Conservation (phyloP, 2,113 vertebrate genomes). For the Heterochromis multidens region DNA sequence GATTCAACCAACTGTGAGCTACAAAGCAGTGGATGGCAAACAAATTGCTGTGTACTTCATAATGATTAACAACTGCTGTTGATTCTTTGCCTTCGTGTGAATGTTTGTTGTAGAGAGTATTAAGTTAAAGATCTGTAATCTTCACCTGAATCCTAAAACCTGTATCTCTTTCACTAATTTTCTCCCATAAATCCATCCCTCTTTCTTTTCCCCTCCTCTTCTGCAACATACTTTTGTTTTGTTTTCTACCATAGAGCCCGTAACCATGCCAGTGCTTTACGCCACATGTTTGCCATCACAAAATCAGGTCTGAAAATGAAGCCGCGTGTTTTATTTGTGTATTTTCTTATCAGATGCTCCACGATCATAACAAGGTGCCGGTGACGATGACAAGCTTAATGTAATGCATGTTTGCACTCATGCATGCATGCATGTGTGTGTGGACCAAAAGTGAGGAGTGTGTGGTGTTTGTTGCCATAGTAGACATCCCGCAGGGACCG, state of each 20-base stretch:
- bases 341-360: not conserved
- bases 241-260: not conserved
- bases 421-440: not conserved
- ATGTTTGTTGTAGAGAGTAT: not conserved
- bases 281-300: not conserved
- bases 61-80: not conserved
- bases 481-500: conserved; percentile 49
- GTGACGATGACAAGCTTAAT: not conserved
- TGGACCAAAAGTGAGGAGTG: not conserved
- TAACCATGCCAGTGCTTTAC: not conserved
- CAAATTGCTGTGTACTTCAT: not conserved
- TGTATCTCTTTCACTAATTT: not conserved
- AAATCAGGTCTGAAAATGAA: not conserved
- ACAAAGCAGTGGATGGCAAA: not conserved
- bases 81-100: not conserved
- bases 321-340: not conserved
- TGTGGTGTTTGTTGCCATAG: conserved; percentile 45
- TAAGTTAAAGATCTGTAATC: not conserved
- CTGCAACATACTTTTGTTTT: not conserved
- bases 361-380: not conserved
- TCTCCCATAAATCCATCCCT: not conserved
- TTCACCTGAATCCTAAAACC: not conserved
- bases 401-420: not conserved
- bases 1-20: not conserved
- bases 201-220: not conserved